Evolutionary conservation across 2,888 invertebrate species (phyloP).

Genomic region (Harmothoe impar): DNA sequence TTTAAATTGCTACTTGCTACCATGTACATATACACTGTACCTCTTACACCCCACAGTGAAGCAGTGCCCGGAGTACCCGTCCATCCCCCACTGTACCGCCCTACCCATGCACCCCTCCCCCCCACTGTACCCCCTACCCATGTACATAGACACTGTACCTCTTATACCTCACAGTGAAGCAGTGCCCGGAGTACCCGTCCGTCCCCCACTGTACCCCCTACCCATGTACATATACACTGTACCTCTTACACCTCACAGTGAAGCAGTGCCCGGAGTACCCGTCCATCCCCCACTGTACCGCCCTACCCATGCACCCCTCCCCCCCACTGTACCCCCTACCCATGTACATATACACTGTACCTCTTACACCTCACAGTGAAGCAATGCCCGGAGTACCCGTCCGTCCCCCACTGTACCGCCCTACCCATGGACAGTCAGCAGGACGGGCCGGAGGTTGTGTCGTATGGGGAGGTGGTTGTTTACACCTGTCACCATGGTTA

Average conservation of each 20-base stretch:
- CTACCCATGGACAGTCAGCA: conserved; percentile 11
- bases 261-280: neutral
- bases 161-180: neutral
- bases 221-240: too few species aligned
- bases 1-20: too few species aligned
- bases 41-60: too few species aligned
- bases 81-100: neutral
- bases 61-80: neutral
- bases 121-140: too few species aligned
- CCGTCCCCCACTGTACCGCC: neutral
- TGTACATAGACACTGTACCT: too few species aligned
- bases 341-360: too few species aligned
- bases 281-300: neutral
- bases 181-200: neutral
- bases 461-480: conserved; percentile 25
- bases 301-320: conserved; percentile 11
- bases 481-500: conserved; percentile 58
- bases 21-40: too few species aligned
- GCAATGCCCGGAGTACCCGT: neutral
- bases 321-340: too few species aligned
- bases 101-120: conserved; percentile 18
- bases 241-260: too few species aligned
- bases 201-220: neutral
- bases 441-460: conserved; percentile 28
- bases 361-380: neutral